Conservation (phyloP, 2,113 vertebrate species). For the Cichladusa arquata region DNA sequence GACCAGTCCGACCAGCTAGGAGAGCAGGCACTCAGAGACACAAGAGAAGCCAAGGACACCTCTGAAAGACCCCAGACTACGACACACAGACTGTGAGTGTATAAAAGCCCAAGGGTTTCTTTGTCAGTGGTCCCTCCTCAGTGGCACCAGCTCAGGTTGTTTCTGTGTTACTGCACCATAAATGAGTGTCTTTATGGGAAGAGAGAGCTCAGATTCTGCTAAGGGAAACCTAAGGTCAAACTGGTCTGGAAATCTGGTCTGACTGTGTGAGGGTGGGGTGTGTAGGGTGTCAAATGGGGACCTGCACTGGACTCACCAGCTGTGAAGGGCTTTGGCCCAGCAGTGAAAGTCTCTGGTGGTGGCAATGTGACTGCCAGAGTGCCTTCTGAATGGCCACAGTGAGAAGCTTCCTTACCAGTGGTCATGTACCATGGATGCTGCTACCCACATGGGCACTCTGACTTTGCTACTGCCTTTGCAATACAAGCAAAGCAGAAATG, state of each 20-base stretch:
- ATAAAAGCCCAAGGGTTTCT: neutral
- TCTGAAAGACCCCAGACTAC: neutral
- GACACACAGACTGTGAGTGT: neutral
- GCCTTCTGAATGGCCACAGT: neutral
- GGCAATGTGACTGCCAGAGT: neutral
- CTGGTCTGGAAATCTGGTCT: neutral
- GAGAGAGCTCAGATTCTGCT: neutral
- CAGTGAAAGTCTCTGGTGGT: neutral
- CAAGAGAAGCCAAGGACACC: neutral
- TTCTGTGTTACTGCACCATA: neutral
- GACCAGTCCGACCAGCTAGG: accelerated
- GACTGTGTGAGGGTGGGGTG: neutral
- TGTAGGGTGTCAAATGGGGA: accelerated
- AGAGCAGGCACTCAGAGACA: accelerated
- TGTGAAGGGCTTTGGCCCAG: neutral
- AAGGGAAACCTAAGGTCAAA: neutral
- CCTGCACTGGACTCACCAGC: accelerated
- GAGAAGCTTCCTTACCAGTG: neutral
- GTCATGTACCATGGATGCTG: accelerated
- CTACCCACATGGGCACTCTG: accelerated
- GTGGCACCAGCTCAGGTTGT: accelerated
- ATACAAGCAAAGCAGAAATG: neutral
- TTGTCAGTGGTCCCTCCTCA: accelerated
- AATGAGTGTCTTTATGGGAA: neutral
- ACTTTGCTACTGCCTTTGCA: neutral